phyloP scores from a whole-genome alignment of 2,888 invertebrate species.

The Catocala fraxini region DNA sequence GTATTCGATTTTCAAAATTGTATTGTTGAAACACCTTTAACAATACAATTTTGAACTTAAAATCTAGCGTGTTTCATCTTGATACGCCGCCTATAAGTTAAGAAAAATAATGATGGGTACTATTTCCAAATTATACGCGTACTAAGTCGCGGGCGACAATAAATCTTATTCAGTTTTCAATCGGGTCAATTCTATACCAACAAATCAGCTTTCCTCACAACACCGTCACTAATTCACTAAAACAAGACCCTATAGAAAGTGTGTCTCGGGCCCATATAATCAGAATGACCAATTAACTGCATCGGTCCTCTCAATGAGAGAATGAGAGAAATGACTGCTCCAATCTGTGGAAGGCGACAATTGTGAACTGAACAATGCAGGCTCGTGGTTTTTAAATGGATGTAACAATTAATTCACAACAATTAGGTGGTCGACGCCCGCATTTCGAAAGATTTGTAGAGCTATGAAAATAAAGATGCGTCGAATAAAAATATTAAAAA shows the following conservation, averaged over 20 bases:
- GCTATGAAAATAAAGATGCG: conserved; percentile 47
- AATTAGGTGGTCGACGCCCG: conserved; percentile 85
- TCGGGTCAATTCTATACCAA: neutral
- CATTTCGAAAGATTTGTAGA: conserved; percentile 75
- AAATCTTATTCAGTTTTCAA: neutral
- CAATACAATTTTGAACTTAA: too few relatives aligned
- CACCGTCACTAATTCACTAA: conserved; percentile 27
- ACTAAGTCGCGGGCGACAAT: too few relatives aligned
- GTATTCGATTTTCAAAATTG: too few relatives aligned
- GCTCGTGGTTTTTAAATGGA: conserved; percentile 86
- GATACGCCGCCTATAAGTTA: too few relatives aligned
- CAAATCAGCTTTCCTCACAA: conserved; percentile 10
- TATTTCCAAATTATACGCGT: too few relatives aligned
- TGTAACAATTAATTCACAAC: conserved; percentile 87
- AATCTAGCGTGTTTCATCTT: too few relatives aligned
- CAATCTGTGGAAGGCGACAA: conserved; percentile 81
- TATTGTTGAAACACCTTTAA: too few relatives aligned
- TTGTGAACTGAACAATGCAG: conserved; percentile 77
- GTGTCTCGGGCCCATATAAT: conserved; percentile 61
- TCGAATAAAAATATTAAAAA: conserved; percentile 4
- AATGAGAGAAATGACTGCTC: conserved; percentile 73
- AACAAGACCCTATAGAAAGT: conserved; percentile 31
- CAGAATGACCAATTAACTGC: conserved; percentile 71
- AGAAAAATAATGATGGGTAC: too few relatives aligned
- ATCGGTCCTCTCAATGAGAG: conserved; percentile 71